A percentile compares a stretch with the other conserved stretches of the same genome.
phyloP scores from a whole-genome alignment of 2,797 vertebrate species.

The Etheostoma nigrum region DNA sequence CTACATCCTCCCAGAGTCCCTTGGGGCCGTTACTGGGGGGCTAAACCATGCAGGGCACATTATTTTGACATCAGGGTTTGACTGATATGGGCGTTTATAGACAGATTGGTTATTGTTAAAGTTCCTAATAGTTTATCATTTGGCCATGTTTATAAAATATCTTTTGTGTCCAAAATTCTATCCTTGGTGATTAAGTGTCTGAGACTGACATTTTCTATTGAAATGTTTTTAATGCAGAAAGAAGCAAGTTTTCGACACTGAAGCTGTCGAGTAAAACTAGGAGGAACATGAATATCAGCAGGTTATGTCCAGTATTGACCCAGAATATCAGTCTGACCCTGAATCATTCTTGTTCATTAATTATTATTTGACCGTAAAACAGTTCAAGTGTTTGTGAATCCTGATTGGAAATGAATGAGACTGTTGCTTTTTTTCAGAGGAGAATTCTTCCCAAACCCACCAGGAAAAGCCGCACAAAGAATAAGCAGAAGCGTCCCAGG shows the following conservation, averaged over 20 bases:
- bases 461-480: constrained; percentile 98
- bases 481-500: constrained; percentile 97
- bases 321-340: neutral
- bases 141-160: neutral
- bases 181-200: neutral
- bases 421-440: constrained; percentile 83
- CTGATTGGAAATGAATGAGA: neutral
- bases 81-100: neutral
- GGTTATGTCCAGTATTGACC: neutral
- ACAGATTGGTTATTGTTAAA: too few species aligned
- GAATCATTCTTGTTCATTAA: neutral
- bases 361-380: too few species aligned
- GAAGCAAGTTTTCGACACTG: neutral
- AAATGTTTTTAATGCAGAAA: neutral
- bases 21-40: constrained; percentile 77
- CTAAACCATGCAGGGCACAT: constrained; percentile 81
- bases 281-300: neutral
- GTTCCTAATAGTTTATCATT: neutral
- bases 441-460: constrained; percentile 98
- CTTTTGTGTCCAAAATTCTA: neutral
- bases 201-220: neutral
- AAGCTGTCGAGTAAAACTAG: neutral
- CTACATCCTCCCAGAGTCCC: constrained; percentile 79
- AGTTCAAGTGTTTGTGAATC: neutral
- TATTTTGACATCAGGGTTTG: neutral